phyloP scores from a whole-genome alignment of 2,888 invertebrate species.

The Netelia inedita region DNA sequence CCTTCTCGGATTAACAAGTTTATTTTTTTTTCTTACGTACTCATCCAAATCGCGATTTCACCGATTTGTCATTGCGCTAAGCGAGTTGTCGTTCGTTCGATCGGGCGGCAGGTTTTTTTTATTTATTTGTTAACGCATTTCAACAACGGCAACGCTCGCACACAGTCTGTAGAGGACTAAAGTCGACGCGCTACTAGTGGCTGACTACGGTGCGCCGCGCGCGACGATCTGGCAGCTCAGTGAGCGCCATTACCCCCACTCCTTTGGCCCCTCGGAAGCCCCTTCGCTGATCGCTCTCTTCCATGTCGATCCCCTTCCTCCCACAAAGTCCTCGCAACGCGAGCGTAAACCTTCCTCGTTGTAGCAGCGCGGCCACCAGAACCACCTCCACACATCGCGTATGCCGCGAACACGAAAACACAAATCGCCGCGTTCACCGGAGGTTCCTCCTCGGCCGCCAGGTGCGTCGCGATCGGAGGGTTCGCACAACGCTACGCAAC shows the following conservation, averaged over 20 bases:
- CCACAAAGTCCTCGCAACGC: conserved; percentile 4
- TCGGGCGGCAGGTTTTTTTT: not conserved
- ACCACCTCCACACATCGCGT: conserved; percentile 23
- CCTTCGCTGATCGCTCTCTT: not conserved
- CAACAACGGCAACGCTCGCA: not conserved
- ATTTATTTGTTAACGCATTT: conserved; percentile 6
- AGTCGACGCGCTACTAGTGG: conserved; percentile 37
- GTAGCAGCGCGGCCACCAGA: conserved; percentile 27
- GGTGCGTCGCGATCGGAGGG: conserved; percentile 59
- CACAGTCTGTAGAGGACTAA: conserved; percentile 7
- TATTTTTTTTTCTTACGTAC: not conserved
- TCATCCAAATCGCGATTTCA: not conserved
- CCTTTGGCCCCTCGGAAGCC: not conserved
- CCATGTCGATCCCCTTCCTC: not conserved
- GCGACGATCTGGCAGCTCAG: not conserved
- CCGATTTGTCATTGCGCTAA: not conserved
- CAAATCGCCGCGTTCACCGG: conserved; percentile 35
- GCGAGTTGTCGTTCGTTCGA: conserved; percentile 2
- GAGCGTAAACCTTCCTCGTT: conserved; percentile 18
- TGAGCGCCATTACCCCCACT: conserved; percentile 33
- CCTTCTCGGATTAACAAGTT: not conserved
- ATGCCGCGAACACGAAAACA: conserved; percentile 43
- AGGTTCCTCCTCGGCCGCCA: conserved; percentile 57
- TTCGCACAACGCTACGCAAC: not conserved
- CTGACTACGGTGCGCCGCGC: conserved; percentile 7